These are phyloP conservation scores for Torymus texanus DNA, from an alignment of 2,888 invertebrate species.

Conservation along the genomic window DNA sequence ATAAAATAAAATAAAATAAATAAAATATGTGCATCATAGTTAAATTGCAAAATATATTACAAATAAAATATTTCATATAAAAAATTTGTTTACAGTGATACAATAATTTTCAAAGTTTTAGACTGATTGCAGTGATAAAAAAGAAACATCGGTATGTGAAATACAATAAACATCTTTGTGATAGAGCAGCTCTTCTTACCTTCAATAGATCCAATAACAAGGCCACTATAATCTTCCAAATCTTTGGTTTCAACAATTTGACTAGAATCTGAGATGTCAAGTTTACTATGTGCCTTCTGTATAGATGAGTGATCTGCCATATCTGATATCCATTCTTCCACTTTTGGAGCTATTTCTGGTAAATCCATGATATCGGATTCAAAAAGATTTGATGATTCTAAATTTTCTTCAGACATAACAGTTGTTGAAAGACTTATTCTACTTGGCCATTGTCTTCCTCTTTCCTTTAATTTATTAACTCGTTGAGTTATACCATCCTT, in stretches of 20 bases:
- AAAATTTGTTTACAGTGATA: too few species aligned
- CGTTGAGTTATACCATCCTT: slow-evolving; percentile 73
- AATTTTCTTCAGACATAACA: slow-evolving; percentile 62
- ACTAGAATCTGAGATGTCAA: slow-evolving; percentile 53
- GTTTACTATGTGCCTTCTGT: slow-evolving; percentile 54
- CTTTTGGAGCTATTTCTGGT: slow-evolving; percentile 66
- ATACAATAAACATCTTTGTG: background rate
- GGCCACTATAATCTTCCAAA: slow-evolving; percentile 65
- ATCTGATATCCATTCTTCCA: slow-evolving; percentile 68
- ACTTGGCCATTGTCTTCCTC: slow-evolving; percentile 60
- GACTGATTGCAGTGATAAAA: too few species aligned
- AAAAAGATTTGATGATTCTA: slow-evolving; percentile 63
- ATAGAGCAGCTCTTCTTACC: slow-evolving; percentile 59
- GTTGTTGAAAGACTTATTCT: slow-evolving; percentile 65
- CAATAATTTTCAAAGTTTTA: too few species aligned
- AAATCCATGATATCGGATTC: slow-evolving; percentile 64
- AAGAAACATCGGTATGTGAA: too few species aligned
- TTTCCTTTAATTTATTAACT: slow-evolving; percentile 62
- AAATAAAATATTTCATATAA: too few species aligned
- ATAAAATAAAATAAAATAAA: too few species aligned
- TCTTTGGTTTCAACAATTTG: slow-evolving; percentile 63
- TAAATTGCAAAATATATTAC: too few species aligned
- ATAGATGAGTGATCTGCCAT: slow-evolving; percentile 59
- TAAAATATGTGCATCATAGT: too few species aligned
- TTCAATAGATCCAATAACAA: slow-evolving; percentile 65